Evolutionary conservation across 2,888 invertebrate species (phyloP), one percentile per base, ranked within the genome.

Genomic region (Cryptophagus acutangulus): DNA sequence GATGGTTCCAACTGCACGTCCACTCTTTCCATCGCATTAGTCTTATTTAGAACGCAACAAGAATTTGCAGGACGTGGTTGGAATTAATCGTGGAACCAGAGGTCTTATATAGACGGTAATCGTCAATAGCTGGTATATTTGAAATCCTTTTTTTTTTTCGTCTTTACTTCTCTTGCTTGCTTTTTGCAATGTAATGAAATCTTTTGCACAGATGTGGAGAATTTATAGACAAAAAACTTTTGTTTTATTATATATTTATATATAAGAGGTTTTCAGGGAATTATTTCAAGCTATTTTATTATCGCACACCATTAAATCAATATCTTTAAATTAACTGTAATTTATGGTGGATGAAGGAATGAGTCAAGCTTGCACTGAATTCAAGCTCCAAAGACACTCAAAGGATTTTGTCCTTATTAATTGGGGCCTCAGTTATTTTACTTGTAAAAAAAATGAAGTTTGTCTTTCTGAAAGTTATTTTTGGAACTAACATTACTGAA

Each of bases 71-170:
- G 31, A 15, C 31, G 31, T 31, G 31, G 15, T 15, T 13, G 9
- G 2, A 10, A 3, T 31, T n/a, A 13, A n/a, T n/a, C n/a, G n/a
- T n/a, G n/a, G n/a, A 15, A 15, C 15, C 3, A 16, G 15, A 18
- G 41, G 42, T 41, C 40, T 45, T 41, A 39, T 47, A 49, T 42
- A 48, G 48, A 51, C 46, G 44, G 44, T 46, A 46, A 51, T 48
- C 42, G 45, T 50, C 45, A 48, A 48, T 50, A 48, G 50, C 38
- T 38, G 20, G 41, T 48, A 39, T 41, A 45, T 46, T 48, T 44
- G 38, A 39, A 35, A 39, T 34, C 33, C 40, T 42, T 49, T 46
- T 48, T 30, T 38, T 38, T 43, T 45, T 48, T 45, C 41, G 29
- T 36, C 31, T 12, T 16, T 16, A 13, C 4, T 31, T 31, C 9